These are phyloP conservation scores for Diachasmimorpha longicaudata DNA, from an alignment of 1,140 invertebrate genomes.

Conservation along the genomic window DNA sequence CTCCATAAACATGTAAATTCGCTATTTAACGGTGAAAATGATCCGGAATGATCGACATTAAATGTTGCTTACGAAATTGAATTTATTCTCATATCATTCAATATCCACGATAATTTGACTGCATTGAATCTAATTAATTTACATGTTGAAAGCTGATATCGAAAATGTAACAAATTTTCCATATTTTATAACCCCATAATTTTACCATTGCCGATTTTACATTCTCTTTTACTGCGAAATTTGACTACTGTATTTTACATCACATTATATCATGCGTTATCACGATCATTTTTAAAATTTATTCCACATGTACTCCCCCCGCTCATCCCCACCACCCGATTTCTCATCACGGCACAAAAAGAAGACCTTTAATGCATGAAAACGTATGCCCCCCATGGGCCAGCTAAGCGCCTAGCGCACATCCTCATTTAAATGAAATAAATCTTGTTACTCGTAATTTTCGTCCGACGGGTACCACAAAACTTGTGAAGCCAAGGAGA, in stretches of 20 bases:
- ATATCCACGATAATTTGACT: too few species aligned
- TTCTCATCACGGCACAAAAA: neutral
- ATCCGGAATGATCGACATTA: neutral
- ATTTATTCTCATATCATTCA: neutral
- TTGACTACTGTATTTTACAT: neutral
- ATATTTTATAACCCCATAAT: neutral
- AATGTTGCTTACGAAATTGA: neutral
- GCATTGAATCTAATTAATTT: neutral
- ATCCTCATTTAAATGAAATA: conserved; percentile 58
- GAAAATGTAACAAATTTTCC: neutral
- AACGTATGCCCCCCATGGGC: neutral
- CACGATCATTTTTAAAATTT: conserved; percentile 19
- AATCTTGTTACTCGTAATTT: conserved; percentile 57
- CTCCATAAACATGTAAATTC: neutral
- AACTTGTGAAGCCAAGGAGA: neutral
- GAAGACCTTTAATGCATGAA: neutral
- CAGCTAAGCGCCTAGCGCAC: conserved; percentile 41
- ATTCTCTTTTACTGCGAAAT: neutral
- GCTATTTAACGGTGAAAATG: neutral
- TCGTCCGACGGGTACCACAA: conserved; percentile 33
- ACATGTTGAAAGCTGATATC: neutral
- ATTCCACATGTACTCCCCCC: conserved; percentile 12
- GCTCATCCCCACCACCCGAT: neutral
- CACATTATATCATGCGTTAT: neutral
- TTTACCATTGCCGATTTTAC: neutral